A percentile compares a stretch with the other conserved stretches of the same genome.
Conservation (phyloP, 2,888 invertebrate genomes). For the Clivina fossor region DNA sequence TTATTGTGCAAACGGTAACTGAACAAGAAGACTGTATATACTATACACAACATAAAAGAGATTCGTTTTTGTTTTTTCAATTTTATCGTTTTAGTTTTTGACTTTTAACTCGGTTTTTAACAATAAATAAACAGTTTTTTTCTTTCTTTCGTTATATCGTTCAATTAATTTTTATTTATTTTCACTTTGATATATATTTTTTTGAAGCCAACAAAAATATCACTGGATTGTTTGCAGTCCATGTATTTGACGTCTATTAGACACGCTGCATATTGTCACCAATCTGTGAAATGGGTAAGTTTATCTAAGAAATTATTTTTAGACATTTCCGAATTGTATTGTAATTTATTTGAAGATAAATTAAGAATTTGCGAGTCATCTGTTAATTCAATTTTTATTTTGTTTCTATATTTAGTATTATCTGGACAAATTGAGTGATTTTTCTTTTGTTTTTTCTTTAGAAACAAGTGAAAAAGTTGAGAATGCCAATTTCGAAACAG, state of each 20-base stretch:
- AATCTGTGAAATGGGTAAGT: constrained; percentile 30
- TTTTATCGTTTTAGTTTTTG: constrained; percentile 20
- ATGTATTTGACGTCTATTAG: constrained; percentile 8
- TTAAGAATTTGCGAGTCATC: too few relatives aligned
- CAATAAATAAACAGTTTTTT: constrained; percentile 9
- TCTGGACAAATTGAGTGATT: too few relatives aligned
- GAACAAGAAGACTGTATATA: constrained; percentile 9
- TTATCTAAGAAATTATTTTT: too few relatives aligned
- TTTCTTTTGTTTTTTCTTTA: background rate
- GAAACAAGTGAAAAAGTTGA: constrained; percentile 48
- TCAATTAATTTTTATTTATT: background rate
- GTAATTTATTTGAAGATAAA: too few relatives aligned
- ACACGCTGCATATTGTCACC: constrained; percentile 11
- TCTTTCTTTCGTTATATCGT: constrained; percentile 14
- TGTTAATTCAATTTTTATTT: too few relatives aligned
- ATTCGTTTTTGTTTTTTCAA: too few relatives aligned
- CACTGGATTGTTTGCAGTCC: constrained; percentile 9
- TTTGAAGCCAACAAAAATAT: constrained; percentile 1
- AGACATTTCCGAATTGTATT: too few relatives aligned
- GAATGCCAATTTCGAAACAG: constrained; percentile 64
- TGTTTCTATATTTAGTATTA: too few relatives aligned
- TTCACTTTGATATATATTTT: background rate
- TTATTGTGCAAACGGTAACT: background rate
- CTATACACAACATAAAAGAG: too few relatives aligned
- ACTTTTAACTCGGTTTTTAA: constrained; percentile 8